Conservation (phyloP, 2,113 vertebrate genomes). For the Amphiprion ocellaris region DNA sequence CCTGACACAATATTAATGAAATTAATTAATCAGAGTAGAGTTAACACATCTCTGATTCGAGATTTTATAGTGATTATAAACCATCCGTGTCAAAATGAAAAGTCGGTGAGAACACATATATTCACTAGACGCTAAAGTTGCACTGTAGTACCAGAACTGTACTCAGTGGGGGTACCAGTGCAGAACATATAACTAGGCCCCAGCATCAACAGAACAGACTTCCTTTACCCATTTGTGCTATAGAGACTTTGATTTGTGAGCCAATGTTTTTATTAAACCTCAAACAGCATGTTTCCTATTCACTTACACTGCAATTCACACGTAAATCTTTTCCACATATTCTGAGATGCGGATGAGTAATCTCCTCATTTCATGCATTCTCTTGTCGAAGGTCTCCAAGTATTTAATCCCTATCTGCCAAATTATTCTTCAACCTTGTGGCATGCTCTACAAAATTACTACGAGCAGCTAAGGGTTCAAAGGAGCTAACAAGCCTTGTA, state of each 20-base stretch:
- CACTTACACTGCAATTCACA: neutral
- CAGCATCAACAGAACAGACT: neutral
- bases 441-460: conserved; percentile 41
- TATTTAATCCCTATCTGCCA: conserved; percentile 30
- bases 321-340: neutral
- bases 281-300: neutral
- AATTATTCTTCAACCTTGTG: conserved; percentile 54
- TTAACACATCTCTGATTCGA: conserved; percentile 36
- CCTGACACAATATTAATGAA: conserved; percentile 73
- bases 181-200: neutral
- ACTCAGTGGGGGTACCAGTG: neutral
- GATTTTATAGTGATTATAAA: conserved; percentile 45
- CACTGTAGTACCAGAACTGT: neutral
- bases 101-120: conserved; percentile 1
- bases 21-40: conserved; percentile 54
- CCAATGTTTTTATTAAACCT: neutral
- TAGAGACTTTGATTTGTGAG: neutral
- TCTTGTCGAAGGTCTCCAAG: conserved; percentile 38
- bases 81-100: neutral
- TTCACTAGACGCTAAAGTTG: neutral
- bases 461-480: conserved; percentile 52
- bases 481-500: conserved; percentile 74
- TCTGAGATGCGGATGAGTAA: conserved; percentile 22
- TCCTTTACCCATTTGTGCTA: conserved; percentile 6
- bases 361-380: conserved; percentile 8